These are phyloP conservation scores for Phymorhynchus buccinoides DNA, from an alignment of 1,140 invertebrate genomes.

Conservation along the genomic window DNA sequence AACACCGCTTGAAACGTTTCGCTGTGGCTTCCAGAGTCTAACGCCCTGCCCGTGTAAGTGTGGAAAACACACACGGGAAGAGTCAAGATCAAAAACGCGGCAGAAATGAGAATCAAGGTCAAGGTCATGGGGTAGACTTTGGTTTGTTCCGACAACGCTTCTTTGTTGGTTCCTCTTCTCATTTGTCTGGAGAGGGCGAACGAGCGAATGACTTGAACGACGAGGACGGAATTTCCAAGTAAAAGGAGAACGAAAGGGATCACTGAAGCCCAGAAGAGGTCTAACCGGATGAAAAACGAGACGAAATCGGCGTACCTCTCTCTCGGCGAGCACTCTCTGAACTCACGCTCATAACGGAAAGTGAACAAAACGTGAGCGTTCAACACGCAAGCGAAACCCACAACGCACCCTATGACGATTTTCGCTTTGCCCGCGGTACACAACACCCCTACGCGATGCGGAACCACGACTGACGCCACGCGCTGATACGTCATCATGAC, in stretches of 20 bases:
- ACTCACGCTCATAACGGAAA: neutral
- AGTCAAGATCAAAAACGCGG: too few species aligned
- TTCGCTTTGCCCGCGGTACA: neutral
- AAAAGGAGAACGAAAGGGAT: neutral
- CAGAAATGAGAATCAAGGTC: neutral
- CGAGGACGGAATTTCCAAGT: neutral
- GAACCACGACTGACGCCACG: neutral
- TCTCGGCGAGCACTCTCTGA: neutral
- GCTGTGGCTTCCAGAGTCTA: neutral
- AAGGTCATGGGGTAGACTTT: neutral
- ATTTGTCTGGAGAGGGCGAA: neutral
- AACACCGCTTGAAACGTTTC: neutral
- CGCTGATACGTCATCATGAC: neutral
- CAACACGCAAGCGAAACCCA: neutral
- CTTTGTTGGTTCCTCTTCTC: neutral
- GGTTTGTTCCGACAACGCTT: neutral
- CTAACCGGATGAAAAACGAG: neutral
- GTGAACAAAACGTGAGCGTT: neutral
- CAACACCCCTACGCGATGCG: neutral
- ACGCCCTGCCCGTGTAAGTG: neutral
- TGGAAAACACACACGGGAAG: neutral
- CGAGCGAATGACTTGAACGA: neutral
- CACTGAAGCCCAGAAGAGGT: neutral
- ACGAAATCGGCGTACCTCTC: neutral
- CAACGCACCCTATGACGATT: neutral